phyloP scores from a whole-genome alignment of 2,888 invertebrate genomes.

The Protophormia terraenovae region DNA sequence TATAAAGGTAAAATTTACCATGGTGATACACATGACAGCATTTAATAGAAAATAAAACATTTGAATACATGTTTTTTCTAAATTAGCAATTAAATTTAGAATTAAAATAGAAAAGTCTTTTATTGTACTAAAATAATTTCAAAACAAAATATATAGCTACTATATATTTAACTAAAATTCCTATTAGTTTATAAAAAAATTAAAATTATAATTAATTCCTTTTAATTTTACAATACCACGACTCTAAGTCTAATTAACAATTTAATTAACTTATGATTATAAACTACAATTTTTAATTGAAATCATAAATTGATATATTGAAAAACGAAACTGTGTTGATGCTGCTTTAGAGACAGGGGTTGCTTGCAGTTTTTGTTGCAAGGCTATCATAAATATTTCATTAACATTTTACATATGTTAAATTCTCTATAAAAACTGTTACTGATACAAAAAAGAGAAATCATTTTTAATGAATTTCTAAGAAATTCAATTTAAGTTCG shows the following conservation, averaged over 20 bases:
- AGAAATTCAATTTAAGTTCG: constrained; percentile 67
- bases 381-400: no score
- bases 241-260: constrained; percentile 18
- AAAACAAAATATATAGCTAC: no score
- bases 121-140: no score
- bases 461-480: constrained; percentile 51
- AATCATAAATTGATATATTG: constrained; percentile 33
- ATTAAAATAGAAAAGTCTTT: no score
- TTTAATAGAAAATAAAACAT: constrained; percentile 24
- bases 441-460: background rate
- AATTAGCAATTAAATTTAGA: no score
- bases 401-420: constrained; percentile 39
- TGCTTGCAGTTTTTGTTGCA: background rate
- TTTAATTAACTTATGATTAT: constrained; percentile 39
- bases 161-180: no score
- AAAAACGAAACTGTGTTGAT: no score
- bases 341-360: background rate
- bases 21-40: constrained; percentile 60
- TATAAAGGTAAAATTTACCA: constrained; percentile 69
- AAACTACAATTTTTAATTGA: background rate
- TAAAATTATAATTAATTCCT: background rate
- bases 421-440: background rate
- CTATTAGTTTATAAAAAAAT: no score
- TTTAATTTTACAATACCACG: background rate
- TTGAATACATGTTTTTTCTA: no score